Conservation (phyloP, 2,113 vertebrate genomes). For the Glaucidium brasilianum region DNA sequence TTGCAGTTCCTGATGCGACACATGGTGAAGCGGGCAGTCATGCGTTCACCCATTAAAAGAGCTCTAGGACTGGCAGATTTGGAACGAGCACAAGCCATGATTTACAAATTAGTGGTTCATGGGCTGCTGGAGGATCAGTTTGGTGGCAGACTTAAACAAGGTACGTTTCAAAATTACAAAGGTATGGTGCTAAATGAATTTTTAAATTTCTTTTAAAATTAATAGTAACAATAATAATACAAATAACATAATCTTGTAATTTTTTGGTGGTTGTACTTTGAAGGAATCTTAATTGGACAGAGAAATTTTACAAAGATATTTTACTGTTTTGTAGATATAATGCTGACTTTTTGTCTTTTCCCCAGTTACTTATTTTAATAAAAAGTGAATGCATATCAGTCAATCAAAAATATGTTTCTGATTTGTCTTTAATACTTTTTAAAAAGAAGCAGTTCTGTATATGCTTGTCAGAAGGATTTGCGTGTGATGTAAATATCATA, state of each 20-base stretch:
- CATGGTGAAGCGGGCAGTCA: slow-evolving; percentile 96
- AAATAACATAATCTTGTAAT: accelerated
- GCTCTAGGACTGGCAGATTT: slow-evolving; percentile 90
- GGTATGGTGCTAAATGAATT: neutral
- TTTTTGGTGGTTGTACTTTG: neutral
- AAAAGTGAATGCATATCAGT: neutral
- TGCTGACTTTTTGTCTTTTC: neutral
- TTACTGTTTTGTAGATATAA: neutral
- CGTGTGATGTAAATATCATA: neutral
- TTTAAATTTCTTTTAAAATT: neutral
- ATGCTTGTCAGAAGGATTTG: neutral
- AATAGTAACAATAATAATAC: neutral
- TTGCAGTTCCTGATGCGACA: slow-evolving; percentile 97
- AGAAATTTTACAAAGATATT: neutral
- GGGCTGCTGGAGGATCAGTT: slow-evolving; percentile 90
- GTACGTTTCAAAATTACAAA: slow-evolving; percentile 60
- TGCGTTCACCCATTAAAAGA: slow-evolving; percentile 94
- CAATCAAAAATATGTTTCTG: neutral
- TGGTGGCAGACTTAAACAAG: slow-evolving; percentile 81
- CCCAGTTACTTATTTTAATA: neutral
- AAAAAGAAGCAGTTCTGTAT: neutral
- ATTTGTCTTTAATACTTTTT: neutral
- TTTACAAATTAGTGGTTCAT: slow-evolving; percentile 93
- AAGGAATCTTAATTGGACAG: neutral
- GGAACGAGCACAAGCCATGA: slow-evolving; percentile 94